Conservation (phyloP, 2,888 invertebrate species). For the Notodonta dromedarius region DNA sequence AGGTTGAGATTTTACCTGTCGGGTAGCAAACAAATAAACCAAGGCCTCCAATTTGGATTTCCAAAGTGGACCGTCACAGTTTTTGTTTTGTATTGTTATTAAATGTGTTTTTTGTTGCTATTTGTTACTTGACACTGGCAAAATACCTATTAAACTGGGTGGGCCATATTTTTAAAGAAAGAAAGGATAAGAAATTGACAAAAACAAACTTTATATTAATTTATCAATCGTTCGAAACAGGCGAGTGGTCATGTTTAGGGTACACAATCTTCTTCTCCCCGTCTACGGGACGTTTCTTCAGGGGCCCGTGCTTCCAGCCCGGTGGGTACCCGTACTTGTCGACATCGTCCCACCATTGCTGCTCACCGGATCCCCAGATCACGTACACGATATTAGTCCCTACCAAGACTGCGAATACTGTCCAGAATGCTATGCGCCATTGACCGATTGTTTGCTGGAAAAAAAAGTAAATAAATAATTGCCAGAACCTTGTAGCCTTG, state of each 20-base stretch:
- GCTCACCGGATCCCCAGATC: conserved; percentile 89
- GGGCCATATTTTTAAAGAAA: too few species aligned
- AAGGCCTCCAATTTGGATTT: too few species aligned
- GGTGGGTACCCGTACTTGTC: conserved; percentile 73
- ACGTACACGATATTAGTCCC: conserved; percentile 88
- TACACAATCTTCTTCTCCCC: conserved; percentile 66
- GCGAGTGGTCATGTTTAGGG: conserved; percentile 74
- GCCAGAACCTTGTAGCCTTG: too few species aligned
- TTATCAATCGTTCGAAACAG: conserved; percentile 52
- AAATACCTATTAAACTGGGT: too few species aligned
- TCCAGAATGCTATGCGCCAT: conserved; percentile 92
- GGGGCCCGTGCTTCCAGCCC: conserved; percentile 69
- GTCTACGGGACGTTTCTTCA: conserved; percentile 51
- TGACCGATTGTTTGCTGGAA: conserved; percentile 85
- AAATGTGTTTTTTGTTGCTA: too few species aligned
- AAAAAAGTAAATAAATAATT: conserved; percentile 14
- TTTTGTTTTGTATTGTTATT: too few species aligned
- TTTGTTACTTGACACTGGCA: too few species aligned
- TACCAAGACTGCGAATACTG: conserved; percentile 87
- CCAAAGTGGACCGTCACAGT: too few species aligned
- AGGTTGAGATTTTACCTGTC: too few species aligned
- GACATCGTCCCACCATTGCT: conserved; percentile 90
- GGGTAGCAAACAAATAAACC: too few species aligned
- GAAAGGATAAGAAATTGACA: neutral
- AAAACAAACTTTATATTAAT: neutral